Evolutionary conservation across 2,888 invertebrate genomes (phyloP).

Genomic region (Eubasilissa splendida): DNA sequence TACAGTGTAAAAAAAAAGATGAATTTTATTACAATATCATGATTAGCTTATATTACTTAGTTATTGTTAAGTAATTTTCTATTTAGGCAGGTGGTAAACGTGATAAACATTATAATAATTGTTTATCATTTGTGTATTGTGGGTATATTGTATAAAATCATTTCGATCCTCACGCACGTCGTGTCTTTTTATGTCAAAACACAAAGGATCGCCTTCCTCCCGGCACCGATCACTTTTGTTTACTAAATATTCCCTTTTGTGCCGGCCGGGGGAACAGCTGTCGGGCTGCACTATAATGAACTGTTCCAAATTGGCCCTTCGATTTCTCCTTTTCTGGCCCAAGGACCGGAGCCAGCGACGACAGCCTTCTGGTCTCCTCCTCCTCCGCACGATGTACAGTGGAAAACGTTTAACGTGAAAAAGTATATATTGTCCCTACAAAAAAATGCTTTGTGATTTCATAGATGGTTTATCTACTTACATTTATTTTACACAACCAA

Average conservation of each 20-base stretch:
- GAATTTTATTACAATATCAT: too few species aligned
- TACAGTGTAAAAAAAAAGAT: too few species aligned
- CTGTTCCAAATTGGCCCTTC: constrained; percentile 8
- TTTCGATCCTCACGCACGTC: constrained; percentile 21
- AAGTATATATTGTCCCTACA: too few species aligned
- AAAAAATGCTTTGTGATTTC: too few species aligned
- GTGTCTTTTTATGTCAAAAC: constrained; percentile 13
- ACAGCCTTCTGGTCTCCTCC: background rate
- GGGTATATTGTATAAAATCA: background rate
- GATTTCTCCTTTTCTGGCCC: constrained; percentile 19
- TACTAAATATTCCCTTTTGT: constrained; percentile 28
- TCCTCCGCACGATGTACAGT: too few species aligned
- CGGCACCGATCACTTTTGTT: constrained; percentile 6
- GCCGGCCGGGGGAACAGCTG: constrained; percentile 29
- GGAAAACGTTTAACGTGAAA: too few species aligned
- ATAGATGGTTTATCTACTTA: too few species aligned
- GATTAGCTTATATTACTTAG: too few species aligned
- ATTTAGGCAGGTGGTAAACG: too few species aligned
- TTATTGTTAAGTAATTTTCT: too few species aligned
- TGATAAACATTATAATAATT: too few species aligned
- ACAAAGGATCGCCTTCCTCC: constrained; percentile 6
- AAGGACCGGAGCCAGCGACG: background rate
- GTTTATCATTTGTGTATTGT: background rate
- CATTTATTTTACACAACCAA: too few species aligned
- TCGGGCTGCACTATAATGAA: constrained; percentile 21